Evolutionary conservation across 1,140 invertebrate species (phyloP), one percentile per base, ranked within the genome.

Genomic region (Tetraneura akinire): DNA sequence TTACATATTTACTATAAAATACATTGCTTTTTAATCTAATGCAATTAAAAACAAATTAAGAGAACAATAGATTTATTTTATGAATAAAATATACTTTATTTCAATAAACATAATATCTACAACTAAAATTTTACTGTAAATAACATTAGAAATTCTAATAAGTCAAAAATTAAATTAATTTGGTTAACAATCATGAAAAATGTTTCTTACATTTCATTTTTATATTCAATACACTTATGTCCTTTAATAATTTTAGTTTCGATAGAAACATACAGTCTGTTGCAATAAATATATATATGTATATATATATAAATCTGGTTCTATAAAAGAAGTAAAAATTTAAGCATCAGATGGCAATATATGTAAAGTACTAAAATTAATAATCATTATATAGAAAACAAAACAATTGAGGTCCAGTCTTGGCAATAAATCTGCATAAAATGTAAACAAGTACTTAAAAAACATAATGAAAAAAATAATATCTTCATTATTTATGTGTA

Each of bases 331-430:
- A 47, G 60, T 62, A 60, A 29, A 76, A 62, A 23, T 26, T 47
- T 26, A 60, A 78, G 74, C 74, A 78, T 78, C 62, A 55, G 5
- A 78, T 78, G 55, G 74, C 74, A 78, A 78, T 78, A 62, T 10
- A 78, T 14, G 60, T 78, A 62, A 37, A 37, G 13, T 62, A 62
- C 5, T 78, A 78, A 78, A 16, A 62, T 60, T 42, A 76, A 78
- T 62, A 62, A 78, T 76, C 32, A 76, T 78, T 26, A 78, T 26
- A 62, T 57, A 78, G 53, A 76, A 78, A 78, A 78, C 74, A 78
- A 78, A 76, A 78, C 55, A 74, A 74, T 74, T 74, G 74, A 62
- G 74, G 74, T 78, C 74, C 74, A 78, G 74, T 78, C 74, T 62
- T 62, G 74, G 37, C 74, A 78, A 78, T 62, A 78, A 45, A 57